Evolutionary conservation across 2,888 invertebrate species (phyloP).

Genomic region (Scaptomyza cyrtandrae): DNA sequence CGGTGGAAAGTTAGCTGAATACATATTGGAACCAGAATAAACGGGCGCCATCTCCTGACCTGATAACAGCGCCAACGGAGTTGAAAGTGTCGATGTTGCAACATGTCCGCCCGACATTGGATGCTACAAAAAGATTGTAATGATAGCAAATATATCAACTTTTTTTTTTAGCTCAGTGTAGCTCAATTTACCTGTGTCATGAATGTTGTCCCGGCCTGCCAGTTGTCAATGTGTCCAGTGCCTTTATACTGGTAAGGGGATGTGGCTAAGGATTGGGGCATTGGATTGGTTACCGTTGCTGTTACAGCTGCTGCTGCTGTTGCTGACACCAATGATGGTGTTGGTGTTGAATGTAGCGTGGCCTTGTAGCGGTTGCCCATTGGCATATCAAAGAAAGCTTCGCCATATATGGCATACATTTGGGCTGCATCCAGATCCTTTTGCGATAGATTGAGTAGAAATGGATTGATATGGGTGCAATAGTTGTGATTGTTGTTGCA

Average conservation of each 20-base stretch:
- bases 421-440: slow-evolving; percentile 41
- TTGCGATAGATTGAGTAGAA: slow-evolving; percentile 26
- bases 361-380: slow-evolving; percentile 31
- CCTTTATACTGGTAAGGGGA: neutral
- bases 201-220: slow-evolving; percentile 2
- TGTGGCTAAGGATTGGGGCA: neutral
- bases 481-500: neutral
- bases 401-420: slow-evolving; percentile 54
- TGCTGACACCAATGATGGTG: no score
- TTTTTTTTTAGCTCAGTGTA: no score
- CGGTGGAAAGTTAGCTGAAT: slow-evolving; percentile 51
- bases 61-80: neutral
- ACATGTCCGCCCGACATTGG: slow-evolving; percentile 4
- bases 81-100: no score
- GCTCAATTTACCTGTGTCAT: slow-evolving; percentile 17
- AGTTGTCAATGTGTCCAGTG: slow-evolving; percentile 4
- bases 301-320: neutral
- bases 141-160: no score
- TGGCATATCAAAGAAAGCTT: slow-evolving; percentile 52
- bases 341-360: neutral
- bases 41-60: slow-evolving; percentile 23
- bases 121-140: slow-evolving; percentile 2
- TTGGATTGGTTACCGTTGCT: neutral
- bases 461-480: slow-evolving; percentile 12
- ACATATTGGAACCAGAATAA: slow-evolving; percentile 20